A percentile compares a stretch with the other conserved stretches of the same genome.
Conservation (phyloP, 2,888 invertebrate genomes). For the Cancer borealis region DNA sequence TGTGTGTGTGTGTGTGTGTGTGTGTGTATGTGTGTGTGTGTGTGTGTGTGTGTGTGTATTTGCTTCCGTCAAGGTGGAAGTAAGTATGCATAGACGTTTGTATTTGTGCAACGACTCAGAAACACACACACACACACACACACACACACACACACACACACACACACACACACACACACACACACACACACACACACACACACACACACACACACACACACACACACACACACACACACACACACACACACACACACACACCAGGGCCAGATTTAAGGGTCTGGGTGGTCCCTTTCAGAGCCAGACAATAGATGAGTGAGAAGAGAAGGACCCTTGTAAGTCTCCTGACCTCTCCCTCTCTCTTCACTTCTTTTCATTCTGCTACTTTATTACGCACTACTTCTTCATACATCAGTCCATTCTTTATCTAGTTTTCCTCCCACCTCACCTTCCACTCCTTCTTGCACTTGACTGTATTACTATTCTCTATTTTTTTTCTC, state of each 20-base stretch:
- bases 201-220: no score
- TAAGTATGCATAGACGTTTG: background rate
- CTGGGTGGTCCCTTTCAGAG: constrained; percentile 1
- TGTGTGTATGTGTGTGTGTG: no score
- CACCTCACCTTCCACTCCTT: background rate
- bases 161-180: no score
- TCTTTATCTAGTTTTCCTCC: background rate
- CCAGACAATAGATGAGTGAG: constrained; percentile 10
- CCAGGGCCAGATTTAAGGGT: constrained; percentile 4
- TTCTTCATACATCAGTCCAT: background rate
- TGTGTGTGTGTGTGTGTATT: background rate
- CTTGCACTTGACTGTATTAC: background rate
- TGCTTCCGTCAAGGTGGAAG: background rate
- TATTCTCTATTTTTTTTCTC: no score
- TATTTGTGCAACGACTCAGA: background rate
- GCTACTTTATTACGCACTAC: background rate
- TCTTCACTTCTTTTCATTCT: background rate
- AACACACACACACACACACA: background rate
- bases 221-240: no score
- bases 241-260: no score
- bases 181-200: background rate
- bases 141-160: no score
- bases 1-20: no score
- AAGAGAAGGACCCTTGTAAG: constrained; percentile 20
- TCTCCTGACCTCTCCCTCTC: constrained; percentile 3